Evolutionary conservation across 2,888 invertebrate genomes (phyloP).

Genomic region (Cryptus viduatorius): DNA sequence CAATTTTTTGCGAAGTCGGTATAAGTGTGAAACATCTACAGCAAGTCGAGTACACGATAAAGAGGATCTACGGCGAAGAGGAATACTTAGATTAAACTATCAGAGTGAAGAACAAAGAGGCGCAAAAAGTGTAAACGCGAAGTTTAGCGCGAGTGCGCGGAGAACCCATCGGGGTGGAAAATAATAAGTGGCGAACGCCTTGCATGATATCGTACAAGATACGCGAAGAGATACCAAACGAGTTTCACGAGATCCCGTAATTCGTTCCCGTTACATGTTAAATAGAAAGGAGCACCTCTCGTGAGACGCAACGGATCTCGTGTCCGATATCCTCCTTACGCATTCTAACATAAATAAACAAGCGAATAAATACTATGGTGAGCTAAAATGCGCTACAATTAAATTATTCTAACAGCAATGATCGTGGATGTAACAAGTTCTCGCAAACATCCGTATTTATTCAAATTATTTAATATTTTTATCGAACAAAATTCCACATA

Average conservation of each 20-base stretch:
- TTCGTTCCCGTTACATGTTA: constrained; percentile 59
- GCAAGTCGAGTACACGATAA: constrained; percentile 52
- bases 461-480: background rate
- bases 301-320: constrained; percentile 32
- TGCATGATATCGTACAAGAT: constrained; percentile 58
- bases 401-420: constrained; percentile 2
- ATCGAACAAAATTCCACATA: background rate
- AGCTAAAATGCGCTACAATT: background rate
- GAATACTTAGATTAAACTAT: background rate
- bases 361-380: constrained; percentile 8
- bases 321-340: constrained; percentile 1
- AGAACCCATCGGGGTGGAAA: constrained; percentile 7
- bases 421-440: background rate
- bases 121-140: background rate
- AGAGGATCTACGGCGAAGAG: constrained; percentile 11
- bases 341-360: constrained; percentile 34
- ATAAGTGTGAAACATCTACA: constrained; percentile 61
- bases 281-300: constrained; percentile 29
- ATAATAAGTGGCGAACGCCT: constrained; percentile 38
- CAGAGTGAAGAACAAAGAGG: constrained; percentile 17
- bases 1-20: constrained; percentile 76
- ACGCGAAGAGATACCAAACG: constrained; percentile 57
- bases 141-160: constrained; percentile 24
- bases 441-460: background rate
- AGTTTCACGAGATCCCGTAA: constrained; percentile 54